Percentiles rank a stretch among this genome's conserved stretches.
These are phyloP conservation scores for Perca flavescens DNA, from an alignment of 2,113 vertebrate genomes.

Conservation along the genomic window DNA sequence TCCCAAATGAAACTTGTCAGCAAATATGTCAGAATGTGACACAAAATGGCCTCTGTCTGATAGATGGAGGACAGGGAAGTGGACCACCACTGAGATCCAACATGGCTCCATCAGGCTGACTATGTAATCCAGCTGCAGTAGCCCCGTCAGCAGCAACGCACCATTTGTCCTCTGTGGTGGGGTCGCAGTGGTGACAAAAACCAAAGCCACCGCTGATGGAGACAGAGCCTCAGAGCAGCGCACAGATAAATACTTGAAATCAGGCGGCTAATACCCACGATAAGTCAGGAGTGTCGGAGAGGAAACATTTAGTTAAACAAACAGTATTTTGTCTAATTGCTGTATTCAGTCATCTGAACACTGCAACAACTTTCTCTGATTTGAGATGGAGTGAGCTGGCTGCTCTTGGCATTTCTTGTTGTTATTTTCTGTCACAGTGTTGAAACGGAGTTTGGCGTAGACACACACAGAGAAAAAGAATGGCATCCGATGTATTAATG, in stretches of 20 bases:
- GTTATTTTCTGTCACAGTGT: conserved; percentile 40
- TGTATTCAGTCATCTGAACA: conserved; percentile 89
- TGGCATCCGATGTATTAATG: conserved; percentile 35
- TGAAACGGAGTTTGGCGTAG: conserved; percentile 14
- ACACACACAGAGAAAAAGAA: conserved; percentile 33
- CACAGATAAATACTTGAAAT: conserved; percentile 91
- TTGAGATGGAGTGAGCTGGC: conserved; percentile 53
- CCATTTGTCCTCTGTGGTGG: conserved; percentile 72
- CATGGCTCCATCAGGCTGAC: conserved; percentile 78
- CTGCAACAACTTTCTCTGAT: conserved; percentile 80
- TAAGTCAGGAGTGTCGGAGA: conserved; percentile 92
- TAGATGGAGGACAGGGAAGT: conserved; percentile 79
- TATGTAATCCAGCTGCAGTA: conserved; percentile 78
- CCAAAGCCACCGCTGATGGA: conserved; percentile 77
- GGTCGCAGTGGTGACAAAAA: conserved; percentile 72
- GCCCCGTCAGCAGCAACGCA: conserved; percentile 69
- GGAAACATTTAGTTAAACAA: conserved; percentile 92
- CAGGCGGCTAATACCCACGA: conserved; percentile 92
- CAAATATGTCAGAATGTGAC: conserved; percentile 76
- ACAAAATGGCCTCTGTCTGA: conserved; percentile 81
- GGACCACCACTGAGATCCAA: conserved; percentile 86
- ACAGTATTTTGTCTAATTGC: conserved; percentile 95
- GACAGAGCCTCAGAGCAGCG: conserved; percentile 81
- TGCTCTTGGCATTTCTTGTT: conserved; percentile 56
- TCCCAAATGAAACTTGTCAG: conserved; percentile 80